These are phyloP conservation scores for Homarus gammarus DNA, from an alignment of 2,888 invertebrate species.

Conservation along the genomic window DNA sequence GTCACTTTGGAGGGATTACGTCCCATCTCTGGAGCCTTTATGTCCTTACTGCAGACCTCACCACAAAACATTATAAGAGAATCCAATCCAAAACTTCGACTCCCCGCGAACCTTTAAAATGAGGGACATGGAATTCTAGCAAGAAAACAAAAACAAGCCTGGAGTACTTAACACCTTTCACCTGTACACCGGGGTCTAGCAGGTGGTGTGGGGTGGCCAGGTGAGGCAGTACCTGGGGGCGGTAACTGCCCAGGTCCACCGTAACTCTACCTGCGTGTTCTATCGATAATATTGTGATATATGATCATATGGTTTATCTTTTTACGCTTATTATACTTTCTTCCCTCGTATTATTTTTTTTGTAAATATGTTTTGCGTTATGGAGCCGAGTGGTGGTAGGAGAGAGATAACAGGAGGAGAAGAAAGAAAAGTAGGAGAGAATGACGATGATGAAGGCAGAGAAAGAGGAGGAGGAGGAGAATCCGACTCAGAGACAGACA, in stretches of 20 bases:
- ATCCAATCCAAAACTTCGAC: too few relatives aligned
- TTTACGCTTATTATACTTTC: slow-evolving; percentile 50
- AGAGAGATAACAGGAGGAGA: slow-evolving; percentile 19
- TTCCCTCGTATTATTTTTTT: slow-evolving; percentile 16
- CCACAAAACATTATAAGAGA: too few relatives aligned
- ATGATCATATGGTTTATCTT: slow-evolving; percentile 52
- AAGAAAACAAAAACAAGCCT: too few relatives aligned
- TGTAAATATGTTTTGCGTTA: slow-evolving; percentile 50
- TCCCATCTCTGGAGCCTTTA: too few relatives aligned
- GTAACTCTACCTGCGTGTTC: slow-evolving; percentile 34
- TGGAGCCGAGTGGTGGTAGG: slow-evolving; percentile 17
- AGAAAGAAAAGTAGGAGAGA: slow-evolving; percentile 17
- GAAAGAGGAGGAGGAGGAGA: background rate
- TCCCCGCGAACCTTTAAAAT: too few relatives aligned
- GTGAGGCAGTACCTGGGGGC: background rate
- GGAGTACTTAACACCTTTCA: too few relatives aligned
- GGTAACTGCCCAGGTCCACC: slow-evolving; percentile 14
- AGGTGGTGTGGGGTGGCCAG: too few relatives aligned
- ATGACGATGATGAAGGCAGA: background rate
- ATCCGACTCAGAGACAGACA: background rate
- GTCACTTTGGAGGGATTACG: too few relatives aligned
- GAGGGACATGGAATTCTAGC: too few relatives aligned
- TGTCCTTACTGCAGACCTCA: too few relatives aligned
- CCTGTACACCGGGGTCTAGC: too few relatives aligned
- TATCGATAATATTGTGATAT: slow-evolving; percentile 58